Evolutionary conservation across 92 coral and sea anemone genomes (phyloP).

Genomic region (Paragorgia papillata): DNA sequence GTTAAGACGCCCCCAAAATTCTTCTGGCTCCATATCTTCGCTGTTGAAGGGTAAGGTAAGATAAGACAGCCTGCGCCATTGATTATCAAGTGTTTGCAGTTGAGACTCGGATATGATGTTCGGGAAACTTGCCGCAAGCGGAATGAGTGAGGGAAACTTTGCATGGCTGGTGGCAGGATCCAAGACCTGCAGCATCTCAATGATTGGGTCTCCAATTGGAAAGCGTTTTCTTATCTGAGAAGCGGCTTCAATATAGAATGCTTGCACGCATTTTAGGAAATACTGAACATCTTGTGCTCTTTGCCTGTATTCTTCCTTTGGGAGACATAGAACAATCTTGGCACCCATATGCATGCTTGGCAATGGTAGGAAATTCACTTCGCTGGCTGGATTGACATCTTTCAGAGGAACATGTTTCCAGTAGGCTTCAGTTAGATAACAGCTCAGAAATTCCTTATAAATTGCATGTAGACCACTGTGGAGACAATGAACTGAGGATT

Average conservation of each 20-base stretch:
- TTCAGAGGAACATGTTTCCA: conserved; percentile 20
- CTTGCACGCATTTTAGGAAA: conserved; percentile 33
- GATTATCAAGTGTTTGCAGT: conserved; percentile 31
- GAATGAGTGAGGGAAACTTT: conserved; percentile 9
- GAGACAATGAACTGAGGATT: conserved; percentile 28
- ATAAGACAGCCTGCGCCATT: conserved; percentile 16
- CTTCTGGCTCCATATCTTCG: conserved; percentile 29
- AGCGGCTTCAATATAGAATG: conserved; percentile 31
- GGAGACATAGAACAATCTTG: conserved; percentile 18
- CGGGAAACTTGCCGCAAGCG: conserved; percentile 9
- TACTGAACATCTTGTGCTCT: conserved; percentile 16
- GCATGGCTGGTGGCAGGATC: conserved; percentile 17
- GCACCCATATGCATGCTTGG: conserved; percentile 26
- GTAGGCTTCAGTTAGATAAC: conserved; percentile 14
- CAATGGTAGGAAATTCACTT: conserved; percentile 27
- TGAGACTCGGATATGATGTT: conserved; percentile 16
- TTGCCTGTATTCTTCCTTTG: conserved; percentile 21
- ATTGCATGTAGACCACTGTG: conserved; percentile 18
- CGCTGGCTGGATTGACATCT: conserved; percentile 34
- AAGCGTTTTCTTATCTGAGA: conserved; percentile 20
- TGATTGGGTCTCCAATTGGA: conserved; percentile 32
- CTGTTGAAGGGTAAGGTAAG: conserved; percentile 1
- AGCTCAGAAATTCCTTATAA: conserved; percentile 16
- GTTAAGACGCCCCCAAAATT: conserved; percentile 17
- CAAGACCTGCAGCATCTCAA: conserved; percentile 33